These are phyloP conservation scores for Bellardia pandia DNA, from an alignment of 2,888 invertebrate species.

Conservation along the genomic window DNA sequence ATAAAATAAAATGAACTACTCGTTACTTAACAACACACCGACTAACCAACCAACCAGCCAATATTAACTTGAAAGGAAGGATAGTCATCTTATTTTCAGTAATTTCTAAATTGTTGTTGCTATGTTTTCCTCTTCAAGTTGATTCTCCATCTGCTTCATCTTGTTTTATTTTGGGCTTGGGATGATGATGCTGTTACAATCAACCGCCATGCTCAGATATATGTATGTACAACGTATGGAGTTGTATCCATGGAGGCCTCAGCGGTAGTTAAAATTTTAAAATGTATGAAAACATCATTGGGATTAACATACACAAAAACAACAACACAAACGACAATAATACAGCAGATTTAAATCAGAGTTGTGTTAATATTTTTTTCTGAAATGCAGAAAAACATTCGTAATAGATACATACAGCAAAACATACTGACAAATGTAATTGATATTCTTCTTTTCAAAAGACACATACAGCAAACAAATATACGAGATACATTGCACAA, in stretches of 20 bases:
- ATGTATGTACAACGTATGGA: conserved; percentile 16
- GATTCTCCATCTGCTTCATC: conserved; percentile 25
- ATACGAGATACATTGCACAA: background rate
- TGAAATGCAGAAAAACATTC: conserved; percentile 36
- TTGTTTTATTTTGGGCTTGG: conserved; percentile 42
- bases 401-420: conserved; percentile 29
- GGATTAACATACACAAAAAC: conserved; percentile 46
- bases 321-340: conserved; percentile 31
- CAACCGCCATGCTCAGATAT: conserved; percentile 30
- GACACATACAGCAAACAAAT: background rate
- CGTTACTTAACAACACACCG: conserved; percentile 54
- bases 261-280: conserved; percentile 61
- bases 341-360: conserved; percentile 72
- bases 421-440: conserved; percentile 50
- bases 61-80: conserved; percentile 58
- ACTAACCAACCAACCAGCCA: conserved; percentile 43
- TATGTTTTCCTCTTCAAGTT: conserved; percentile 16
- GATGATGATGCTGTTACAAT: conserved; percentile 55
- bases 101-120: conserved; percentile 42
- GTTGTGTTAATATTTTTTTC: conserved; percentile 15
- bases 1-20: conserved; percentile 44
- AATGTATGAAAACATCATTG: conserved; percentile 60
- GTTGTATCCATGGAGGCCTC: conserved; percentile 61
- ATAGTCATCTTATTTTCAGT: conserved; percentile 63
- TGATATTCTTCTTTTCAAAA: conserved; percentile 24